Conservation (phyloP, 1,140 invertebrate genomes). For the Caenorhabditis tropicalis region DNA sequence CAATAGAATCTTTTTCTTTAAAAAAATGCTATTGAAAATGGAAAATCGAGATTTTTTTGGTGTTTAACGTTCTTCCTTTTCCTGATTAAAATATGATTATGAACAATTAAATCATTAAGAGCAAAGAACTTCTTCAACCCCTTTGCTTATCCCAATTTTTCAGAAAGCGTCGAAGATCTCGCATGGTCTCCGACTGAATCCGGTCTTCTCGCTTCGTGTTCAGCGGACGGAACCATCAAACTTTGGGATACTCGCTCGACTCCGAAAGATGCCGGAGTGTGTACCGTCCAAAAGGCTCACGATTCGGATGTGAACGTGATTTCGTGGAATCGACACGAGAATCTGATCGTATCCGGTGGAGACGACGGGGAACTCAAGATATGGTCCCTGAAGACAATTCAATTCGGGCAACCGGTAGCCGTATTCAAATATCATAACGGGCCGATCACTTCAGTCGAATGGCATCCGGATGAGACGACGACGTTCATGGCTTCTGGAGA, state of each 20-base stretch:
- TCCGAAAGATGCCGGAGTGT: conserved; percentile 84
- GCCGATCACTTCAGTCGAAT: conserved; percentile 93
- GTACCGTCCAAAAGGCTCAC: conserved; percentile 87
- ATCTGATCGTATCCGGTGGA: conserved; percentile 88
- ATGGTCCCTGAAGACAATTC: conserved; percentile 92
- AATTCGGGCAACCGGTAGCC: conserved; percentile 80
- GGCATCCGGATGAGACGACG: conserved; percentile 89
- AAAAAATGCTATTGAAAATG: too few relatives aligned
- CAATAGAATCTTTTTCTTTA: too few relatives aligned
- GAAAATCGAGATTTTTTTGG: neutral
- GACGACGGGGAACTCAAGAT: conserved; percentile 92
- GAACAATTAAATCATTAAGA: too few relatives aligned
- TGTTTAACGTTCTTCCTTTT: too few relatives aligned
- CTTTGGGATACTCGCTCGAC: conserved; percentile 63
- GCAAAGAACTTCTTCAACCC: too few relatives aligned
- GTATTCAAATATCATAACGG: conserved; percentile 90
- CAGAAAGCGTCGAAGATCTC: conserved; percentile 89
- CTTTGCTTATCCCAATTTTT: too few relatives aligned
- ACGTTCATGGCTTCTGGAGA: conserved; percentile 90
- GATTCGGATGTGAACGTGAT: conserved; percentile 94
- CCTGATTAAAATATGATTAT: too few relatives aligned
- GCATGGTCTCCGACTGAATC: conserved; percentile 97
- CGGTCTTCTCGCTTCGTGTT: conserved; percentile 76
- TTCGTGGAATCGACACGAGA: conserved; percentile 90
- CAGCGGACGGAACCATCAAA: conserved; percentile 62